Base-by-base conservation (phyloP, 1,140 invertebrate species). In the Pogonomyrmex barbatus region DNA sequence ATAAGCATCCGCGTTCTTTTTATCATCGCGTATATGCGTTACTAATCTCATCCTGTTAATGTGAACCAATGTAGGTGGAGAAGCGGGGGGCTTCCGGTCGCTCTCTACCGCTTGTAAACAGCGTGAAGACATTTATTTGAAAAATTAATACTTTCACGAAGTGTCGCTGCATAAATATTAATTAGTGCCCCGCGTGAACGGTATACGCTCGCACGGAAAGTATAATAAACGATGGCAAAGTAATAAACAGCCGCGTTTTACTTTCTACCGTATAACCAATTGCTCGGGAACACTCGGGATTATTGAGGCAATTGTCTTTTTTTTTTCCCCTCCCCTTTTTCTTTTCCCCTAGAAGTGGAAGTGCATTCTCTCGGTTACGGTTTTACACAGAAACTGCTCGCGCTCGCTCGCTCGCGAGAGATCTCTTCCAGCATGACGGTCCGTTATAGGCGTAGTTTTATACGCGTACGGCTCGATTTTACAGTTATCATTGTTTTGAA, bases 401-500 rank as follows among this genome's bases (percentile, higher is more conserved):
- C 24, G 56, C 6, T 30, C 2, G 75, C 45, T 58, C 17, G 8
- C 47, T 36, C 33, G 42, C n/a, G 36, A 76, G 36, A 76, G 63
- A 50, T 84, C 39, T 77, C n/a, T 84, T 30, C 8, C 50, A 47
- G 39, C 30, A 24, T 5, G 42, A 68, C 47, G 50, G 45, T 75
- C 56, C 78, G 65, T 24, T 63, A 58, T 45, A 14, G 24, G 6
- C 42, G 65, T 60, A 54, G 56, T 36, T 75, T 81, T 68, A 71
- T 81, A 54, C 62, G 63, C 70, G 76, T 70, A 30, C 39, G 30
- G 73, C 60, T 24, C n/a, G 67, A 30, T 12, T 91, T 86, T 83
- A 89, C 89, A 86, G 83, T 91, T 92, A 92, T 90, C 87, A 86
- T 91, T 87, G 89, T 90, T 88, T 73, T 68, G 90, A 82, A 58